phyloP scores from a whole-genome alignment of 2,797 vertebrate genomes.

The Xiphorhynchus erythropygius region DNA sequence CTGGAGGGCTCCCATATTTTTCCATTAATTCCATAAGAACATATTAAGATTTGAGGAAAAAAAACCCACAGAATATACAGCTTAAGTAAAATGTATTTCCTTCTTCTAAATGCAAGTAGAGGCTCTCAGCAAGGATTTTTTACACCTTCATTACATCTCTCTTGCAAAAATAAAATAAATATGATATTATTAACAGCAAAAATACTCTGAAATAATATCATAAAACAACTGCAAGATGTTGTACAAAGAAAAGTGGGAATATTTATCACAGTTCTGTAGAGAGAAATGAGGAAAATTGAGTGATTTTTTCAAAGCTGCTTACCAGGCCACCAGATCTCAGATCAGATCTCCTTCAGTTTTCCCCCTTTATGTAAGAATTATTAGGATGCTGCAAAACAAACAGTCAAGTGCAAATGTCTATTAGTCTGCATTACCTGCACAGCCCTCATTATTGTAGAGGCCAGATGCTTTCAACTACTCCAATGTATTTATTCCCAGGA shows the following conservation, averaged over 20 bases:
- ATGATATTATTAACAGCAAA: background rate
- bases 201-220: background rate
- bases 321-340: background rate
- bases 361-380: background rate
- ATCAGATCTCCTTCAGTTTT: background rate
- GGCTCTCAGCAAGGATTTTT: background rate
- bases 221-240: background rate
- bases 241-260: background rate
- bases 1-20: conserved; percentile 74
- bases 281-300: background rate
- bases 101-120: background rate
- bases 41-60: background rate
- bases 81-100: background rate
- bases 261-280: background rate
- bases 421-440: background rate
- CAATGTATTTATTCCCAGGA: background rate
- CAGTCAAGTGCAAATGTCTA: background rate
- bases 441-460: background rate
- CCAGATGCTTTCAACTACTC: background rate
- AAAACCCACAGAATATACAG: background rate
- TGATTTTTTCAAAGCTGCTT: background rate
- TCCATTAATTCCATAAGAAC: background rate
- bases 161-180: background rate
- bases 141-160: background rate
- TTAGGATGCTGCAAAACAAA: background rate